Base-by-base conservation (phyloP, 1,140 invertebrate species). In the Drosophila parvula region DNA sequence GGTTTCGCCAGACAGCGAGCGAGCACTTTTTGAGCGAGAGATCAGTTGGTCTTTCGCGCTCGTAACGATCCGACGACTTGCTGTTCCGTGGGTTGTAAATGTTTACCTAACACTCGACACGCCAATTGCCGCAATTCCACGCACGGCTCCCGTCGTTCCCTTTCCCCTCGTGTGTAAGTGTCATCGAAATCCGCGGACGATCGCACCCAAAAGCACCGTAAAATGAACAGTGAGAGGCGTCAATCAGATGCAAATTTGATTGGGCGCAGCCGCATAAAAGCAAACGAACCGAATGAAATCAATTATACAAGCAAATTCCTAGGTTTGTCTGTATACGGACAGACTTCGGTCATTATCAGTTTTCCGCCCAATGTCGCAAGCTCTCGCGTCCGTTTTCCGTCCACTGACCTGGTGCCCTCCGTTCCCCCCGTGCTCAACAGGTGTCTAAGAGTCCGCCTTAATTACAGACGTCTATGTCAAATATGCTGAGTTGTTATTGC, bases 401-500 rank as follows among this genome's bases (percentile, higher is more conserved):
- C 64, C 50, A 48, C 51, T 70, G 51, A 71, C 60, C 60, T 40
- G 43, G 8, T 38, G 51, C 51, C 51, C 34, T n/a, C 30, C 32
- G 2, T 22, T 22, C 14, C n/a, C 67, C 16, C 63, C 12, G 34
- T 11, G 10, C 18, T 28, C 44, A 78, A 78, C 74, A 78, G 68
- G 63, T 78, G 64, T 51, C 38, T 44, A 5, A 5, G 14, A 40
- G 43, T 61, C 44, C 40, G 41, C 47, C 27, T 70, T 86, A 79
- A 79, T 79, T 77, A 78, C 56, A 38, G 34, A 32, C 53, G 67
- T 28, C 65, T 69, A 82, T 79, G 62, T 58, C 64, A 62, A 57
- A 51, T 48, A 68, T 59, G 63, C 48, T 74, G 68, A 51, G 56
- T 50, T 78, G 73, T 62, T 44, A 55, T 41, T 41, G 22, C 48